A percentile compares a stretch with the other conserved stretches of the same genome.
These are phyloP conservation scores for Channallabes apus DNA, from an alignment of 2,797 vertebrate species.

Conservation along the genomic window DNA sequence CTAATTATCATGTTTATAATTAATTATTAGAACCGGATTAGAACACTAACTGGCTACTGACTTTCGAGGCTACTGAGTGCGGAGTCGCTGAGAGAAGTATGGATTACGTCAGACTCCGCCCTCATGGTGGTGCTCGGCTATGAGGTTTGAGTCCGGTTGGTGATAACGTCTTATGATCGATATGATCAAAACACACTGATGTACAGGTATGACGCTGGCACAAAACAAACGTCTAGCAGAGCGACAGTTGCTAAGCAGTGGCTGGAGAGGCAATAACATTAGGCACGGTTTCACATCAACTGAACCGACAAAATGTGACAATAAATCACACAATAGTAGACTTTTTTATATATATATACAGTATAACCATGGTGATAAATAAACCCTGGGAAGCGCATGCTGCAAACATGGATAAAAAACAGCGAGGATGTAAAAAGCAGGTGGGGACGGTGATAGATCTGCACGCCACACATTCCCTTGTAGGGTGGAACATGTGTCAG, in stretches of 20 bases:
- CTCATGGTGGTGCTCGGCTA: neutral
- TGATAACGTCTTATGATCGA: no score
- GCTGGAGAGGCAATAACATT: neutral
- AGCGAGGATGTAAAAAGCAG: slow-evolving; percentile 15
- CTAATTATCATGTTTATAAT: neutral
- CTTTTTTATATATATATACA: no score
- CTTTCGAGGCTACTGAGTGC: no score
- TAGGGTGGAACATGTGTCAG: slow-evolving; percentile 38
- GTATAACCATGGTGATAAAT: neutral
- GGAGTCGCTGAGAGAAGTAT: neutral
- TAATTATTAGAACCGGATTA: neutral
- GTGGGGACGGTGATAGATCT: slow-evolving; percentile 15
- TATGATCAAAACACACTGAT: neutral
- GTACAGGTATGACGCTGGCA: neutral
- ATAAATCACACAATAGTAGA: neutral
- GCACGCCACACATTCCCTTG: slow-evolving; percentile 25
- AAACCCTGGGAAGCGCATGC: neutral
- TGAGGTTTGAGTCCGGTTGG: neutral
- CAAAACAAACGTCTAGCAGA: neutral
- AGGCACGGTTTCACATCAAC: neutral
- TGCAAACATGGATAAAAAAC: neutral
- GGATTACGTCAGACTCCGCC: neutral
- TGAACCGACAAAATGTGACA: neutral
- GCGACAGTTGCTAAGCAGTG: neutral
- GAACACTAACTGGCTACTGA: neutral